Evolutionary conservation across 2,797 vertebrate genomes (phyloP).

Genomic region (Spea hammondii): DNA sequence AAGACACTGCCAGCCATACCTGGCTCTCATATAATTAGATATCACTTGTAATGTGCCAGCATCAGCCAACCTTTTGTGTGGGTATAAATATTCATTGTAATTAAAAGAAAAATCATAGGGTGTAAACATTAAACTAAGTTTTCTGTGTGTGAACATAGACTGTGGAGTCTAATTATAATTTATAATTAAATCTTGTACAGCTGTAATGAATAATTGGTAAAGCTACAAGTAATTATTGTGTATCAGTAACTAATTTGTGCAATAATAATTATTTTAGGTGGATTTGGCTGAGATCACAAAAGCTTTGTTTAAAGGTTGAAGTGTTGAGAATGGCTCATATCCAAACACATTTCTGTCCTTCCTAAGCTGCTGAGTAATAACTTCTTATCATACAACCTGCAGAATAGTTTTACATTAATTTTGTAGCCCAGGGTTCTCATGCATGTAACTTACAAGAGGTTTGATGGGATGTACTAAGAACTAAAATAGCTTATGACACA

Average conservation of each 20-base stretch:
- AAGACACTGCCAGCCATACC: conserved; percentile 49
- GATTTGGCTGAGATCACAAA: conserved; percentile 67
- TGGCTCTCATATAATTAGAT: conserved; percentile 50
- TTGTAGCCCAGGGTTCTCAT: too few species aligned
- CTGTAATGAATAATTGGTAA: conserved; percentile 54
- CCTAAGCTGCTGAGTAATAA: not conserved
- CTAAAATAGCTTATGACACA: too few species aligned
- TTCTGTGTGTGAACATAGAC: conserved; percentile 50
- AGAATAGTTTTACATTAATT: too few species aligned
- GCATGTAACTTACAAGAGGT: too few species aligned
- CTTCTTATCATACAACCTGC: not conserved
- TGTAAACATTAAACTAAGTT: conserved; percentile 52
- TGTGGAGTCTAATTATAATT: conserved; percentile 52
- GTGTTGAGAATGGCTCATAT: conserved; percentile 47
- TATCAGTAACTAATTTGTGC: conserved; percentile 76
- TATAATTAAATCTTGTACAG: conserved; percentile 52
- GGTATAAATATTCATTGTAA: conserved; percentile 51
- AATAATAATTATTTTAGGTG: conserved; percentile 81
- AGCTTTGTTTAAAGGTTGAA: conserved; percentile 52
- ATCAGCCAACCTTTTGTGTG: conserved; percentile 50
- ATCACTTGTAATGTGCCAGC: conserved; percentile 46
- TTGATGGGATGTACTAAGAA: too few species aligned
- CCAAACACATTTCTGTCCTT: conserved; percentile 44
- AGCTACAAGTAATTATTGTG: conserved; percentile 71
- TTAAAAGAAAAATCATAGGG: conserved; percentile 54